A percentile compares a stretch with the other conserved stretches of the same genome.
Conservation (phyloP, 2,797 vertebrate genomes). For the Catamblyrhynchus diadema region DNA sequence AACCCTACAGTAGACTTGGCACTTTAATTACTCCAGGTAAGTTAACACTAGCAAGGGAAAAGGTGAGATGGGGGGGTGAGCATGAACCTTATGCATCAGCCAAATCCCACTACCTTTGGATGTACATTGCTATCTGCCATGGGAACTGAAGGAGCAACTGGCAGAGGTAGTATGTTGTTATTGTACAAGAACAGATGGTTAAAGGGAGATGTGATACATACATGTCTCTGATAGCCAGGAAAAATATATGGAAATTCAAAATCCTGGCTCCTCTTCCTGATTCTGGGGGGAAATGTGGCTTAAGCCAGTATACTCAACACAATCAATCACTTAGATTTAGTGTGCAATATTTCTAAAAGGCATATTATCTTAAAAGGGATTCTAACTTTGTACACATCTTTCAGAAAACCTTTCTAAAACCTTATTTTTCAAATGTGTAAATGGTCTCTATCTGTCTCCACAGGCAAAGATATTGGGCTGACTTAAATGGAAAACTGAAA, state of each 20-base stretch:
- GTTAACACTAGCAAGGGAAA: not conserved
- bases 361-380: not conserved
- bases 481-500: not conserved
- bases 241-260: slow-evolving; percentile 43
- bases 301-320: not conserved
- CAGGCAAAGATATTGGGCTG: not conserved
- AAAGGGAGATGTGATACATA: not conserved
- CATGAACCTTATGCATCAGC: not conserved
- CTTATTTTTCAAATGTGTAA: not conserved
- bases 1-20: not conserved
- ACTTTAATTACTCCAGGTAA: not conserved
- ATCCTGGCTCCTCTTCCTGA: not conserved
- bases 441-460: not conserved
- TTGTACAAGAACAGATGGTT: not conserved
- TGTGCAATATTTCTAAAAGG: not conserved
- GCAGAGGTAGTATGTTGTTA: not conserved
- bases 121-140: not conserved
- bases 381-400: not conserved
- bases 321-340: slow-evolving; percentile 24
- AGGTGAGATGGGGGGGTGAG: fast-evolving
- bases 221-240: slow-evolving; percentile 13
- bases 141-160: not conserved
- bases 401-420: not conserved
- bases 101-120: not conserved
- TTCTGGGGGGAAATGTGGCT: slow-evolving; percentile 28